Evolutionary conservation across 2,888 invertebrate genomes (phyloP).

Genomic region (Nysson spinosus): DNA sequence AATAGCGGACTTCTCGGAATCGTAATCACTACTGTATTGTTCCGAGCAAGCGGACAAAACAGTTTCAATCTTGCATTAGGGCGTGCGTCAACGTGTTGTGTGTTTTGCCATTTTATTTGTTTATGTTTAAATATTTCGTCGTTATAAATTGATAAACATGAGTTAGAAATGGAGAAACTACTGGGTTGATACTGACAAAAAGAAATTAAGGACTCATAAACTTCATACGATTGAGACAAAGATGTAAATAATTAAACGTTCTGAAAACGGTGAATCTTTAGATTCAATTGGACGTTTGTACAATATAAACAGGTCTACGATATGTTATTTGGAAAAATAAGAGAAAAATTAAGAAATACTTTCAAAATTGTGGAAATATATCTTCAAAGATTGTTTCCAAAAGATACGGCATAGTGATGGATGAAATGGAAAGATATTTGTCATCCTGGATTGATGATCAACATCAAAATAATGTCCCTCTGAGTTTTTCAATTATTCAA

Average conservation of each 20-base stretch:
- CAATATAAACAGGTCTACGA: slow-evolving; percentile 12
- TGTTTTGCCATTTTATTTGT: slow-evolving; percentile 17
- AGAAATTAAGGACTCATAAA: slow-evolving; percentile 19
- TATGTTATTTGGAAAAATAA: slow-evolving; percentile 16
- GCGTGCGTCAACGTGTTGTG: slow-evolving; percentile 12
- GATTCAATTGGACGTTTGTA: slow-evolving; percentile 6
- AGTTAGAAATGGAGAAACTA: slow-evolving; percentile 8
- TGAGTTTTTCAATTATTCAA: slow-evolving; percentile 8
- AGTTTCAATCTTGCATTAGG: slow-evolving; percentile 19
- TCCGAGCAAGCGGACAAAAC: slow-evolving; percentile 14
- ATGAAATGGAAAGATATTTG: slow-evolving; percentile 15
- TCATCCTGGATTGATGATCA: slow-evolving; percentile 16
- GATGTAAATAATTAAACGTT: slow-evolving; percentile 16
- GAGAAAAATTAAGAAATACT: slow-evolving; percentile 15
- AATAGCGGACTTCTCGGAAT: too few species aligned
- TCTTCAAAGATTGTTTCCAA: slow-evolving; percentile 18
- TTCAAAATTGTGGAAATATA: slow-evolving; percentile 15
- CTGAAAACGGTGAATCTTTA: slow-evolving; percentile 16
- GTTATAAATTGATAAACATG: slow-evolving; percentile 11
- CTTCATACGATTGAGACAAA: slow-evolving; percentile 17
- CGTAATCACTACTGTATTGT: slow-evolving; percentile 3
- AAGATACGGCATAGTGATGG: slow-evolving; percentile 11
- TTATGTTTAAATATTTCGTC: slow-evolving; percentile 4
- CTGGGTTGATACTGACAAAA: slow-evolving; percentile 15
- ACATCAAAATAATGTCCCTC: slow-evolving; percentile 8